Percentiles rank a stretch among this genome's conserved stretches.
Conservation (phyloP, 2,113 vertebrate genomes). For the Lycaon pictus region DNA sequence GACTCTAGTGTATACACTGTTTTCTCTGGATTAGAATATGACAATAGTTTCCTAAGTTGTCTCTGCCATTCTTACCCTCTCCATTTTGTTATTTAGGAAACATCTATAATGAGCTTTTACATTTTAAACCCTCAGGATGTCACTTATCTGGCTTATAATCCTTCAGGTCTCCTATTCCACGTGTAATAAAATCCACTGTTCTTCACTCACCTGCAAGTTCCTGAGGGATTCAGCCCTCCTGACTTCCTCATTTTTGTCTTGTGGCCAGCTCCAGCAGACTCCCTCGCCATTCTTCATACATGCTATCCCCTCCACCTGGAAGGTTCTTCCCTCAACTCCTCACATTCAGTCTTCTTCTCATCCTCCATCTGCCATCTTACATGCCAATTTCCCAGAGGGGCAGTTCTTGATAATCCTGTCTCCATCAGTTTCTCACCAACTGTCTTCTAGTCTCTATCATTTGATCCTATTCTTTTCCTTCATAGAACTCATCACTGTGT, state of each 20-base stretch:
- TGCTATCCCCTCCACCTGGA: neutral
- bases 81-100: neutral
- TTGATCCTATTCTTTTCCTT: neutral
- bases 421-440: neutral
- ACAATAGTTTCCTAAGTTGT: neutral
- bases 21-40: neutral
- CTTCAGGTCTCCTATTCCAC: neutral
- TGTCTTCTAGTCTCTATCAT: neutral
- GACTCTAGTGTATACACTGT: neutral
- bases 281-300: neutral
- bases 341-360: neutral
- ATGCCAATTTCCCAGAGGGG: neutral
- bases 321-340: neutral
- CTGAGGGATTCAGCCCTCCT: neutral
- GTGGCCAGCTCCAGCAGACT: rapidly evolving
- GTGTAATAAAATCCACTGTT: neutral
- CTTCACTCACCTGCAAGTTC: neutral
- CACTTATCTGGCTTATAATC: neutral
- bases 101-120: neutral
- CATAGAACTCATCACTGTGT: neutral
- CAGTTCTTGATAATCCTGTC: neutral
- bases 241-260: neutral
- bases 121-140: neutral
- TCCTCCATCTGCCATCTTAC: neutral
- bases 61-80: neutral